Percentiles rank a stretch among this genome's conserved stretches.
phyloP scores from a whole-genome alignment of 2,888 invertebrate species.

The Ophraella communa region DNA sequence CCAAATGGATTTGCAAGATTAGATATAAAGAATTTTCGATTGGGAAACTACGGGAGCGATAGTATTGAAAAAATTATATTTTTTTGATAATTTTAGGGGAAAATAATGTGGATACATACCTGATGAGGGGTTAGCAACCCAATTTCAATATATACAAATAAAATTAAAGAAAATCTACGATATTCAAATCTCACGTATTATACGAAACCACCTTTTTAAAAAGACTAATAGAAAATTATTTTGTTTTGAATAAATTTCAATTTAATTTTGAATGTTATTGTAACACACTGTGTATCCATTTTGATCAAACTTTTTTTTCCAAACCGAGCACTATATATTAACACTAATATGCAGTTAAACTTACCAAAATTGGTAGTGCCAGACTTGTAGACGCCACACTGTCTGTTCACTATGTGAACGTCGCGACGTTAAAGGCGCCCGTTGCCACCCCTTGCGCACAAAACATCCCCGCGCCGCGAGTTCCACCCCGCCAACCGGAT shows the following conservation, averaged over 20 bases:
- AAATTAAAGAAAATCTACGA: too few species aligned
- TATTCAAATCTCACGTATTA: too few species aligned
- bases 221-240: background rate
- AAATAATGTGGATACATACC: background rate
- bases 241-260: background rate
- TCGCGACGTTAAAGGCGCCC: slow-evolving; percentile 71
- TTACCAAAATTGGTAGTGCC: slow-evolving; percentile 49
- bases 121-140: background rate
- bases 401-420: slow-evolving; percentile 63
- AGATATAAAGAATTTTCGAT: too few species aligned
- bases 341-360: slow-evolving; percentile 46
- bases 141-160: background rate
- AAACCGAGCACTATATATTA: slow-evolving; percentile 25
- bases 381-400: slow-evolving; percentile 61
- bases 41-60: too few species aligned
- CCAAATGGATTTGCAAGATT: too few species aligned
- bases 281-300: background rate
- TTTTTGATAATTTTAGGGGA: background rate
- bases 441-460: slow-evolving; percentile 50
- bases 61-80: background rate
- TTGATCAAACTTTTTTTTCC: too few species aligned
- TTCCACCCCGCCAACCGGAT: slow-evolving; percentile 18
- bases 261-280: background rate
- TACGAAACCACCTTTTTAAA: background rate
- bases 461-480: slow-evolving; percentile 42